Evolutionary conservation across 2,797 vertebrate species (phyloP).

Genomic region (Pangasius larnaudii): DNA sequence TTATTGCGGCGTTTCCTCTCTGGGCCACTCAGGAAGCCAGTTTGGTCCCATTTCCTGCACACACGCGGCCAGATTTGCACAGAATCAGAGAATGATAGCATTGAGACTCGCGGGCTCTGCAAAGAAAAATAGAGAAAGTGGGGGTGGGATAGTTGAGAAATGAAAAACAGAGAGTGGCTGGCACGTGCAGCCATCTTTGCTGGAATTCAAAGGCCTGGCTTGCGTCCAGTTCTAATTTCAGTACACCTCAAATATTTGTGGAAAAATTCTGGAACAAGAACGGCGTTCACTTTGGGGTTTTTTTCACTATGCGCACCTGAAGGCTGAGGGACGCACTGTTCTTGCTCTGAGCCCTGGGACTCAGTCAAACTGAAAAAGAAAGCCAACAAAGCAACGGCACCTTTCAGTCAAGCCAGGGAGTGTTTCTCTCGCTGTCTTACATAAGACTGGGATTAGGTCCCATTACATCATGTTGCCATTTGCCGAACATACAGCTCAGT

Average conservation of each 20-base stretch:
- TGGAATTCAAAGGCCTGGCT: slow-evolving; percentile 74
- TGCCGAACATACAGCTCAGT: slow-evolving; percentile 19
- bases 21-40: slow-evolving; percentile 91
- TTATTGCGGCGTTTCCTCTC: slow-evolving; percentile 92
- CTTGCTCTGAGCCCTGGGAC: not conserved
- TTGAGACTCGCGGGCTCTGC: slow-evolving; percentile 80
- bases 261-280: slow-evolving; percentile 58
- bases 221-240: slow-evolving; percentile 71
- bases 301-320: slow-evolving; percentile 50
- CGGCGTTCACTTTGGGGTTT: slow-evolving; percentile 21
- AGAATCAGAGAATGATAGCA: slow-evolving; percentile 90
- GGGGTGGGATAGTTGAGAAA: slow-evolving; percentile 50
- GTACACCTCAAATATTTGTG: slow-evolving; percentile 69
- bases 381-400: not conserved
- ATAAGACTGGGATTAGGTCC: slow-evolving; percentile 30
- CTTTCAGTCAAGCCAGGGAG: slow-evolving; percentile 7
- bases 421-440: slow-evolving; percentile 25
- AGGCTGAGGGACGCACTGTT: slow-evolving; percentile 19
- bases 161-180: slow-evolving; percentile 72
- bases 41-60: slow-evolving; percentile 93
- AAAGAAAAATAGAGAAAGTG: slow-evolving; percentile 44
- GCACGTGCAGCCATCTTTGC: slow-evolving; percentile 65
- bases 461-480: slow-evolving; percentile 37
- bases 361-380: not conserved
- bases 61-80: slow-evolving; percentile 84